Evolutionary conservation across 2,888 invertebrate species (phyloP).

Genomic region (Polydrusus cervinus): DNA sequence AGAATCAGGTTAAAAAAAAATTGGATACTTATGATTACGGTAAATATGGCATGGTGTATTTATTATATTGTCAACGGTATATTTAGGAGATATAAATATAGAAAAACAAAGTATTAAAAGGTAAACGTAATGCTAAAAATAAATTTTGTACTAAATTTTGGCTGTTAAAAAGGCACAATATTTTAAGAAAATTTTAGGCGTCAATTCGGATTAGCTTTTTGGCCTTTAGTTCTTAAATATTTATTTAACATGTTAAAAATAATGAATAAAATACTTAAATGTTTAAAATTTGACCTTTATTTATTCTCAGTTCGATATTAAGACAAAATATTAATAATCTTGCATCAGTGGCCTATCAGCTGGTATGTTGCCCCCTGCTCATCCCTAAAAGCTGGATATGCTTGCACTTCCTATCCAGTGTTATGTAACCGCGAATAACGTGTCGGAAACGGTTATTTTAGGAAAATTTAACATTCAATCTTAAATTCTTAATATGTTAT

Average conservation of each 20-base stretch:
- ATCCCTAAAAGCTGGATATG: too few species aligned
- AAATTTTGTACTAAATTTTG: constrained; percentile 35
- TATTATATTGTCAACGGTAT: constrained; percentile 35
- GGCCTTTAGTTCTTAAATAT: constrained; percentile 23
- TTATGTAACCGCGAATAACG: too few species aligned
- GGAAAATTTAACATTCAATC: too few species aligned
- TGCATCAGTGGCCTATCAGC: too few species aligned
- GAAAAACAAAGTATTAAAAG: neutral
- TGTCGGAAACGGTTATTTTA: too few species aligned
- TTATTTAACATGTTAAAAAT: neutral
- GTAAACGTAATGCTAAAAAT: constrained; percentile 17
- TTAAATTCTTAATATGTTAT: too few species aligned
- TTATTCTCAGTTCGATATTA: too few species aligned
- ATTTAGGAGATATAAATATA: constrained; percentile 19
- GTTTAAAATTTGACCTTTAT: too few species aligned
- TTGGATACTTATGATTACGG: constrained; percentile 19
- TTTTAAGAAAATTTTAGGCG: constrained; percentile 25
- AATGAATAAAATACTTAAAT: too few species aligned
- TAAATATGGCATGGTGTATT: constrained; percentile 35
- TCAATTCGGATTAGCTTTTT: constrained; percentile 28
- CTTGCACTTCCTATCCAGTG: too few species aligned
- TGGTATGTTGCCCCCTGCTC: too few species aligned
- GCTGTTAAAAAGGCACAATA: constrained; percentile 40
- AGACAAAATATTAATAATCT: too few species aligned
- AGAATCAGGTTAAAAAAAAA: neutral